A percentile compares a stretch with the other conserved stretches of the same genome.
Conservation (phyloP, 1,140 invertebrate species). For the Polypedilum vanderplanki region DNA sequence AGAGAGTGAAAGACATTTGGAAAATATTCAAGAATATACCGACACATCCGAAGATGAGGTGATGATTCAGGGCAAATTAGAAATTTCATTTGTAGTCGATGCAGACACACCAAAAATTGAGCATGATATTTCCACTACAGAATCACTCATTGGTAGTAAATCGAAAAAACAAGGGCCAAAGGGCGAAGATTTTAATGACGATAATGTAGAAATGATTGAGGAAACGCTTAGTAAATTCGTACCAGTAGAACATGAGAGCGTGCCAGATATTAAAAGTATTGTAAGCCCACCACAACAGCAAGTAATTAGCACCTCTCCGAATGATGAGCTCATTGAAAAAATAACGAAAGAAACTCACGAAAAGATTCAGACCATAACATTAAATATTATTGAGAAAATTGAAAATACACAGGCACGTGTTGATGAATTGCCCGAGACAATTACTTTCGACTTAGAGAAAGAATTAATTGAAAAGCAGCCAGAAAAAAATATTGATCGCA, state of each 20-base stretch:
- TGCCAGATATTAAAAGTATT: not conserved
- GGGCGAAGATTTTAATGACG: not conserved
- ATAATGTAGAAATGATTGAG: not conserved
- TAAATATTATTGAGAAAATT: constrained; percentile 5
- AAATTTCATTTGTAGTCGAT: constrained; percentile 1
- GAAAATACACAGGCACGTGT: constrained; percentile 5
- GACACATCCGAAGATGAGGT: constrained; percentile 15
- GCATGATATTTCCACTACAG: not conserved
- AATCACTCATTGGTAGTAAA: not conserved
- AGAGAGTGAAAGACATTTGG: not conserved
- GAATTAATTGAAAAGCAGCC: not conserved
- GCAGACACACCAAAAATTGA: not conserved
- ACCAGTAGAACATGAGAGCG: not conserved
- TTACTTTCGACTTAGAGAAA: not conserved
- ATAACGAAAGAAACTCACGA: not conserved
- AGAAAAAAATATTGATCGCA: not conserved
- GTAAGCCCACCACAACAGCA: not conserved
- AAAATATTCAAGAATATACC: constrained; percentile 23
- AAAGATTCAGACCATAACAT: not conserved
- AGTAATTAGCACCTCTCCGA: not conserved
- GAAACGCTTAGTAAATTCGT: not conserved
- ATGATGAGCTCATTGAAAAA: not conserved
- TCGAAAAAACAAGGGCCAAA: not conserved
- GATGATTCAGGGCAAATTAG: not conserved
- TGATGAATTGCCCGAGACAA: not conserved